These are phyloP conservation scores for Charina bottae DNA, from an alignment of 2,113 vertebrate species.

Conservation along the genomic window DNA sequence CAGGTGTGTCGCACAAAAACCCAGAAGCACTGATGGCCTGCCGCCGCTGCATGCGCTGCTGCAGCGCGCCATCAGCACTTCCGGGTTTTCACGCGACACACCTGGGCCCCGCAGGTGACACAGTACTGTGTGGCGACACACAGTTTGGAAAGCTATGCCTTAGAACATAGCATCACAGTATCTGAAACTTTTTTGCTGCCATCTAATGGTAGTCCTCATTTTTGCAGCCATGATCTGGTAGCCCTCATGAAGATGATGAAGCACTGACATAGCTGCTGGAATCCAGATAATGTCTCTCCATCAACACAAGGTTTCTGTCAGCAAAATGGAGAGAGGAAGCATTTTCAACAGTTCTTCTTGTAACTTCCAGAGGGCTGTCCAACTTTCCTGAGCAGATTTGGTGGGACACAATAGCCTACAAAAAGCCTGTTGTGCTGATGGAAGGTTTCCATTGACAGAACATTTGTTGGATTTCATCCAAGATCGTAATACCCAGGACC, in stretches of 20 bases:
- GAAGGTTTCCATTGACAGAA: background rate
- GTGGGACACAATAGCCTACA: background rate
- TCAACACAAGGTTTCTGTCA: background rate
- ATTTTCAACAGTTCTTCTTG: background rate
- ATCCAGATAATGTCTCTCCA: background rate
- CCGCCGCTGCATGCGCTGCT: too few relatives aligned
- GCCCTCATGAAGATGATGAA: background rate
- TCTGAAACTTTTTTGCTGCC: background rate
- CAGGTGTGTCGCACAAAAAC: too few relatives aligned
- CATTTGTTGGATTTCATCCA: background rate
- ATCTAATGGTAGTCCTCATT: background rate
- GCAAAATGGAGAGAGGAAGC: background rate
- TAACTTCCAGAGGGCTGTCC: background rate
- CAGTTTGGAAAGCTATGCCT: too few relatives aligned
- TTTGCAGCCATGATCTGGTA: background rate
- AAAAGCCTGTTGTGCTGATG: background rate
- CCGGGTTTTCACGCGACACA: too few relatives aligned
- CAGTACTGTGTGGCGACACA: too few relatives aligned
- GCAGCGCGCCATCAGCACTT: too few relatives aligned
- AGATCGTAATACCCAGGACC: background rate
- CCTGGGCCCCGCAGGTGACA: too few relatives aligned
- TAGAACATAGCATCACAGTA: background rate
- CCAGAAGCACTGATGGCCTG: too few relatives aligned
- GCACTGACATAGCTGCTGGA: background rate
- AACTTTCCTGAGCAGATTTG: background rate